Evolutionary conservation across 2,113 vertebrate genomes (phyloP).

Genomic region (Peromyscus maniculatus): DNA sequence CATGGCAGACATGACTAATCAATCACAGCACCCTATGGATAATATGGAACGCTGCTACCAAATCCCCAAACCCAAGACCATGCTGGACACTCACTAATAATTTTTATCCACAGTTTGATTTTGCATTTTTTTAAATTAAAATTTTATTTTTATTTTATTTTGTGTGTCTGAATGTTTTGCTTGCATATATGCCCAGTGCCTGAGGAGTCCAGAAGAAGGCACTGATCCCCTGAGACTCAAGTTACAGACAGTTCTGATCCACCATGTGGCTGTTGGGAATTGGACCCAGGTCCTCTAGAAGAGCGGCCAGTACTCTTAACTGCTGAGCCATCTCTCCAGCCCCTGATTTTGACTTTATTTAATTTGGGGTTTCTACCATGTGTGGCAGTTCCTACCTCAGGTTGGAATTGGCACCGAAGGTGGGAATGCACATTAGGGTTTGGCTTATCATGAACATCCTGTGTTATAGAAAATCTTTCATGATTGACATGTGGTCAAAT

Average conservation of each 20-base stretch:
- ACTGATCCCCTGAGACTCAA: background rate
- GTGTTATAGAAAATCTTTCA: background rate
- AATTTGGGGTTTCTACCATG: background rate
- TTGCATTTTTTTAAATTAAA: background rate
- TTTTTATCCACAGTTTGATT: background rate
- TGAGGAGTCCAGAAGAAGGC: background rate
- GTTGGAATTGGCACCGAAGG: background rate
- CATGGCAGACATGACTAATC: background rate
- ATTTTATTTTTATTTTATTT: background rate
- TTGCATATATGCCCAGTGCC: background rate
- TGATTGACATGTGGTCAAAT: background rate
- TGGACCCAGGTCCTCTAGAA: background rate
- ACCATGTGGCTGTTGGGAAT: background rate
- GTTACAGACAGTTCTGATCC: background rate
- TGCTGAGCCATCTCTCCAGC: background rate
- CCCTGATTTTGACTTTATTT: background rate
- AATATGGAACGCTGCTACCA: background rate
- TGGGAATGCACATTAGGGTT: background rate
- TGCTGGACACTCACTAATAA: background rate
- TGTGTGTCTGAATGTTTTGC: background rate
- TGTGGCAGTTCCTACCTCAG: slow-evolving; percentile 10
- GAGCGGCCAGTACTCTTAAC: background rate
- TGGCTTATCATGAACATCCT: background rate
- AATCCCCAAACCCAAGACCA: background rate
- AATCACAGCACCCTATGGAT: background rate